phyloP scores from a whole-genome alignment of 2,888 invertebrate genomes.

The Acronicta leporina region DNA sequence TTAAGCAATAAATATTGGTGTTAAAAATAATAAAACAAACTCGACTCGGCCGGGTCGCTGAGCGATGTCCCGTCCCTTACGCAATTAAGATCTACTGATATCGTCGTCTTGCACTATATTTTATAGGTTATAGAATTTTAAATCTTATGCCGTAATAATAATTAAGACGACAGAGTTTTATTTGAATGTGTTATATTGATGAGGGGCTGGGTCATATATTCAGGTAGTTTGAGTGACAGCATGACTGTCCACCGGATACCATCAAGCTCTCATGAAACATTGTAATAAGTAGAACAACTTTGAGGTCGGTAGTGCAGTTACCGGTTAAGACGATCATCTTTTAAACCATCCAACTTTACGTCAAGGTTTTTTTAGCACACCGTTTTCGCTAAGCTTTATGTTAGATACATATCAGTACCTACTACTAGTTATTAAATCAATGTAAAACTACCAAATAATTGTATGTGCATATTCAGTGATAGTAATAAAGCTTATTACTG shows the following conservation, averaged over 20 bases:
- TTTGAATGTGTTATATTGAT: conserved; percentile 22
- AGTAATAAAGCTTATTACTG: too few species aligned
- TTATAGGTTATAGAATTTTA: conserved; percentile 28
- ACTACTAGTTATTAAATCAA: too few species aligned
- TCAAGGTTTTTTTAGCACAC: too few species aligned
- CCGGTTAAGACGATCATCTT: background rate
- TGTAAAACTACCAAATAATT: too few species aligned
- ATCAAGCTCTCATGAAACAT: conserved; percentile 48
- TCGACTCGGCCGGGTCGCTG: conserved; percentile 29
- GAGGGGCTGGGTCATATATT: conserved; percentile 35
- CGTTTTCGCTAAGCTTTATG: too few species aligned
- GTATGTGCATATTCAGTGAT: too few species aligned
- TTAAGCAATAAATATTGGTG: conserved; percentile 57
- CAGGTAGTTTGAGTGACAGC: conserved; percentile 47
- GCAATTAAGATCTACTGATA: conserved; percentile 58
- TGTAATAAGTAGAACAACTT: conserved; percentile 11
- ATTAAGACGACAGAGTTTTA: conserved; percentile 19
- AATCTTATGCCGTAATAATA: conserved; percentile 24
- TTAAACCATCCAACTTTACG: too few species aligned
- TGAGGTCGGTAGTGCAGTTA: conserved; percentile 1
- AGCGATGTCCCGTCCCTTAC: conserved; percentile 51
- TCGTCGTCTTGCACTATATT: conserved; percentile 46
- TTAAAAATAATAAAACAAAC: conserved; percentile 47
- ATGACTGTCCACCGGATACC: conserved; percentile 33
- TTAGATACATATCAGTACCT: too few species aligned